Base-by-base conservation (phyloP, 2,888 invertebrate genomes). In the Ellobium chinense region DNA sequence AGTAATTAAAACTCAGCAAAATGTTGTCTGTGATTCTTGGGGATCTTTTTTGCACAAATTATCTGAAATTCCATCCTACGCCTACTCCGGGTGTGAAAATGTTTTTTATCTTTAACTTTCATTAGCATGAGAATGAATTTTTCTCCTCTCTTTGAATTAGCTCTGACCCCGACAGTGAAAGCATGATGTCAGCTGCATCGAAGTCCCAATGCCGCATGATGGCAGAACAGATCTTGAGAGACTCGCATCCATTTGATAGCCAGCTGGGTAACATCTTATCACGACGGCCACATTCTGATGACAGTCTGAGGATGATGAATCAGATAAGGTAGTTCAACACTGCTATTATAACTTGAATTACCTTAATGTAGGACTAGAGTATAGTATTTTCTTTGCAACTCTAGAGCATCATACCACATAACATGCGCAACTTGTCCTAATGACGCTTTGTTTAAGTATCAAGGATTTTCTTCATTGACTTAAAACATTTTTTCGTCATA, bases 201-300 rank as follows among this genome's bases (percentile, higher is more conserved):
- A 80, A 88, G 72, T 81, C 88, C 37, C 89, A 89, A 82, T 86
- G 88, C 70, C 85, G 87, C 46, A 85, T 87, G 78, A 88, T 89
- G 87, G 89, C 90, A 1, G 91, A 91, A 66, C 88, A 88, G 29
- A 79, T 90, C 14, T 84, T 91, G 24, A 82, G 90, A 18, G 91
- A 91, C 60, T 88, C 88, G 5, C 77, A 86, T 18, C 89, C 89
- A 7, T 84, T 91, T 46, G 91, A 91, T 69, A 87, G 87, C 62
- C 91, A 91, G 83, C 85, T 91, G 58, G 82, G 84, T 34, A 87
- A 88, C 68, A 84, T 91, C n/a, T 80, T 91, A 70, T 88, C 89
- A 1, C 82, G 91, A 5, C 79, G 91, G n/a, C 84, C 90, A 21
- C 84, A 86, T 37, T 87, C 88, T 4, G 88, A 89, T n/a, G 89